Evolutionary conservation across 1,140 invertebrate genomes (phyloP).

Genomic region (Heliconius himera): DNA sequence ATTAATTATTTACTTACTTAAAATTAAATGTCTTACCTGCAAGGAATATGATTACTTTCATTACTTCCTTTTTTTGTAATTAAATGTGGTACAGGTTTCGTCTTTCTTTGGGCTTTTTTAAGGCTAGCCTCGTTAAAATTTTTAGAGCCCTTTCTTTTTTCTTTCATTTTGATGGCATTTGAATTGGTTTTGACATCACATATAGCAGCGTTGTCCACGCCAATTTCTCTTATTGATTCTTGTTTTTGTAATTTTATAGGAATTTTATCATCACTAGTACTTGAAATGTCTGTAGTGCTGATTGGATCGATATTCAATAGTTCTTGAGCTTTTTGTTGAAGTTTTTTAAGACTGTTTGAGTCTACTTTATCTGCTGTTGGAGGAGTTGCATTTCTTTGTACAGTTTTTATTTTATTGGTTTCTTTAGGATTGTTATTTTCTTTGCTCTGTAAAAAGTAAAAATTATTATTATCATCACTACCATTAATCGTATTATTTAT

Average conservation of each 20-base stretch:
- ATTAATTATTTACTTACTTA: no score
- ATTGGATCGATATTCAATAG: constrained; percentile 60
- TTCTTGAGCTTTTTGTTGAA: constrained; percentile 72
- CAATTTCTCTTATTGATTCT: constrained; percentile 33
- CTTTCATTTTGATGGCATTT: neutral
- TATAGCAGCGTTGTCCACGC: constrained; percentile 19
- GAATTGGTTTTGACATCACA: constrained; percentile 8
- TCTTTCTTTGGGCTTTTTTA: constrained; percentile 28
- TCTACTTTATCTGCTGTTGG: constrained; percentile 32
- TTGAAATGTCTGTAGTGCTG: constrained; percentile 62
- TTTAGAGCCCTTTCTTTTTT: neutral
- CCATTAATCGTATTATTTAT: neutral
- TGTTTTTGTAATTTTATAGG: neutral
- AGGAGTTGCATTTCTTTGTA: neutral
- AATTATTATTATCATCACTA: neutral
- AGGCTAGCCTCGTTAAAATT: neutral
- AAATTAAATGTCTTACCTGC: constrained; percentile 44
- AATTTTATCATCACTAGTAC: constrained; percentile 44
- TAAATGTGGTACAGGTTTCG: constrained; percentile 26
- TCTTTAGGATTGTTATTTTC: neutral
- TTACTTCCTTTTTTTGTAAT: constrained; percentile 37
- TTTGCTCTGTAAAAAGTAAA: neutral
- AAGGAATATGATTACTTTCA: constrained; percentile 40
- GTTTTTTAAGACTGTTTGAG: constrained; percentile 56
- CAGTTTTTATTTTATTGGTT: constrained; percentile 15